A percentile compares a stretch with the other conserved stretches of the same genome.
These are phyloP conservation scores for Noctua janthe DNA, from an alignment of 2,888 invertebrate species.

Conservation along the genomic window DNA sequence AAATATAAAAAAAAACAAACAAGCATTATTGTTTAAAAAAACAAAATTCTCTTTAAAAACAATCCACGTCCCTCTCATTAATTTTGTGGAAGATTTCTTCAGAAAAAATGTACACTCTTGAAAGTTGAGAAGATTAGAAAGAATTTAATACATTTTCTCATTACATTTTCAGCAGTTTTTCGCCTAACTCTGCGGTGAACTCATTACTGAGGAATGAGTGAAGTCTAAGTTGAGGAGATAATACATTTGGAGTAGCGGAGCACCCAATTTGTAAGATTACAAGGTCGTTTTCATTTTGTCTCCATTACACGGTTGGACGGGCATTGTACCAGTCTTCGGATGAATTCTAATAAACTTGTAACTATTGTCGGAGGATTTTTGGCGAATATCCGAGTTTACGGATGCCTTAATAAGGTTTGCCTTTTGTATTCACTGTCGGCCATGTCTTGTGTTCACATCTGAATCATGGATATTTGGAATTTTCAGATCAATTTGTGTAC, in stretches of 20 bases:
- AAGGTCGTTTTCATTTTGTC: conserved; percentile 69
- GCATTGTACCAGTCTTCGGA: conserved; percentile 49
- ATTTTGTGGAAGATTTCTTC: conserved; percentile 41
- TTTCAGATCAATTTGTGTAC: conserved; percentile 1
- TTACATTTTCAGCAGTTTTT: conserved; percentile 66
- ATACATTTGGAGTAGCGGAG: conserved; percentile 67
- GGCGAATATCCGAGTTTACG: conserved; percentile 33
- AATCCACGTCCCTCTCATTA: conserved; percentile 40
- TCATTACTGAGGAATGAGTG: conserved; percentile 68
- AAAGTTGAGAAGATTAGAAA: conserved; percentile 56
- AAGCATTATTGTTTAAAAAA: conserved; percentile 11
- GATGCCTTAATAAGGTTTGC: conserved; percentile 48
- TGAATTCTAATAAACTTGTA: conserved; percentile 60
- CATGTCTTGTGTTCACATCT: conserved; percentile 12
- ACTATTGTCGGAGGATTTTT: conserved; percentile 56
- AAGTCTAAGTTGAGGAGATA: conserved; percentile 65
- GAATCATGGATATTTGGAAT: background rate
- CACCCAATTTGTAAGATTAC: conserved; percentile 70
- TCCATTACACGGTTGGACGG: conserved; percentile 60
- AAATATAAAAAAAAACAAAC: conserved; percentile 22
- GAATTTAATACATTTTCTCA: conserved; percentile 70
- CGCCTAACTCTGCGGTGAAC: conserved; percentile 67
- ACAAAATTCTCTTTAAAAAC: conserved; percentile 27
- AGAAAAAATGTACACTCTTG: conserved; percentile 39
- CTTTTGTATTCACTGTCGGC: conserved; percentile 22